Percentiles rank a stretch among this genome's conserved stretches.
Conservation (phyloP, 2,888 invertebrate species). For the Liposcelis brunnea region DNA sequence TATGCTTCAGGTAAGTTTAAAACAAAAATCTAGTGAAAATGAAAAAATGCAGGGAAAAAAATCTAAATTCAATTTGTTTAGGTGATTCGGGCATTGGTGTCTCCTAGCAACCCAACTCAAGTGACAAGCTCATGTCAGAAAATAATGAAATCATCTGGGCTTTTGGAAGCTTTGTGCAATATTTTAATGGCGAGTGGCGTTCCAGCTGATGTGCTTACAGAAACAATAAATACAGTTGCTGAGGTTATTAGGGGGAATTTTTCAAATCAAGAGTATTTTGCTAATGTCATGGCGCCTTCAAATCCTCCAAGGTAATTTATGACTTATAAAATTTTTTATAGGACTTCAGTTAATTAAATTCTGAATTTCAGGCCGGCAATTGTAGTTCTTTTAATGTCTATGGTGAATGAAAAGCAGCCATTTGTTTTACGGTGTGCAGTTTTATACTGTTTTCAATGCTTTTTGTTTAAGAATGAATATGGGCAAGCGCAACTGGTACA, state of each 20-base stretch:
- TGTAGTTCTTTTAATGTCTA: slow-evolving; percentile 88
- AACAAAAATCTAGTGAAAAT: slow-evolving; percentile 10
- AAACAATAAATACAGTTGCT: slow-evolving; percentile 87
- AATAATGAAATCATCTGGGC: slow-evolving; percentile 66
- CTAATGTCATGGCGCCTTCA: slow-evolving; percentile 79
- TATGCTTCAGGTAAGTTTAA: slow-evolving; percentile 52
- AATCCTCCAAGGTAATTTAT: slow-evolving; percentile 54
- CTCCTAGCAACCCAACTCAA: slow-evolving; percentile 82
- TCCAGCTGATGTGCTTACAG: slow-evolving; percentile 88
- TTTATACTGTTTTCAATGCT: slow-evolving; percentile 94
- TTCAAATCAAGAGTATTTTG: slow-evolving; percentile 81
- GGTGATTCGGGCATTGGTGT: slow-evolving; percentile 68
- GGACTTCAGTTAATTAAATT: background rate
- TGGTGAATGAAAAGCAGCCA: slow-evolving; percentile 97
- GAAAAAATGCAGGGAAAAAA: slow-evolving; percentile 12
- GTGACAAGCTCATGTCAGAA: slow-evolving; percentile 64
- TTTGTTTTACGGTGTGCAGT: slow-evolving; percentile 80
- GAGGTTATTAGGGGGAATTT: slow-evolving; percentile 85
- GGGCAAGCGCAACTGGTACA: slow-evolving; percentile 79
- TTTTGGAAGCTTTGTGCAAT: slow-evolving; percentile 66
- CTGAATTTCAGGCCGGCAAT: slow-evolving; percentile 59
- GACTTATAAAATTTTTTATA: background rate
- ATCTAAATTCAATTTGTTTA: slow-evolving; percentile 14
- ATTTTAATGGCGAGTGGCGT: slow-evolving; percentile 93
- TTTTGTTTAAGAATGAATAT: slow-evolving; percentile 78